These are phyloP conservation scores for Phyllostomus discolor DNA, from an alignment of 2,113 vertebrate genomes.

Conservation along the genomic window DNA sequence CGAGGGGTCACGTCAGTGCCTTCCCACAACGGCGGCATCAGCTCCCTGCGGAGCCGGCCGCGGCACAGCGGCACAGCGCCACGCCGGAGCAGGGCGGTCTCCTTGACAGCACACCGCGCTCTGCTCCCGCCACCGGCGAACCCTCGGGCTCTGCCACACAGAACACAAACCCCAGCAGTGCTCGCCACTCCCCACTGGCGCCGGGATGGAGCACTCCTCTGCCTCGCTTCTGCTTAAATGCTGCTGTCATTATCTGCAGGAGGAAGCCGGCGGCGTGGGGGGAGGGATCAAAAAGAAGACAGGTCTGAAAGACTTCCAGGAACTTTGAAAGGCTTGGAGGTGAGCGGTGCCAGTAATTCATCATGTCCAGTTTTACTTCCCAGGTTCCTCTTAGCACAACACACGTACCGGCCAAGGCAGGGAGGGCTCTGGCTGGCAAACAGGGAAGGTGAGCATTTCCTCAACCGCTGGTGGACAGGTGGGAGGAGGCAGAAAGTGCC, in stretches of 20 bases:
- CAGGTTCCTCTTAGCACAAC: background rate
- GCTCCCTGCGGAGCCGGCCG: background rate
- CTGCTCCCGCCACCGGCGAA: background rate
- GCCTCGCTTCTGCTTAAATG: background rate
- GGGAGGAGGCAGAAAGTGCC: background rate
- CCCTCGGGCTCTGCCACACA: background rate
- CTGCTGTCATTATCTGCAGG: background rate
- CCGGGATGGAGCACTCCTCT: background rate
- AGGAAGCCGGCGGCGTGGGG: background rate
- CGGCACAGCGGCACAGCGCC: background rate
- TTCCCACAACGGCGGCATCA: background rate
- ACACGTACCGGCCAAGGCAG: background rate
- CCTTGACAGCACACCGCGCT: background rate
- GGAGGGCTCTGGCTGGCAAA: background rate
- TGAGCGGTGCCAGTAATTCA: background rate
- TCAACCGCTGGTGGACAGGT: background rate
- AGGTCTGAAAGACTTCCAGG: conserved; percentile 4
- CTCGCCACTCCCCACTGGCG: background rate
- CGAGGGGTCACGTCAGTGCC: background rate
- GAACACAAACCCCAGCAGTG: background rate
- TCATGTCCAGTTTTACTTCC: background rate
- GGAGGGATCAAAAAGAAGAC: background rate
- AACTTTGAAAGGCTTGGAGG: background rate
- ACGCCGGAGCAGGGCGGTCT: background rate
- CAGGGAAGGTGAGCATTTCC: background rate